phyloP scores from a whole-genome alignment of 2,797 vertebrate species.

The Dipus sagitta region DNA sequence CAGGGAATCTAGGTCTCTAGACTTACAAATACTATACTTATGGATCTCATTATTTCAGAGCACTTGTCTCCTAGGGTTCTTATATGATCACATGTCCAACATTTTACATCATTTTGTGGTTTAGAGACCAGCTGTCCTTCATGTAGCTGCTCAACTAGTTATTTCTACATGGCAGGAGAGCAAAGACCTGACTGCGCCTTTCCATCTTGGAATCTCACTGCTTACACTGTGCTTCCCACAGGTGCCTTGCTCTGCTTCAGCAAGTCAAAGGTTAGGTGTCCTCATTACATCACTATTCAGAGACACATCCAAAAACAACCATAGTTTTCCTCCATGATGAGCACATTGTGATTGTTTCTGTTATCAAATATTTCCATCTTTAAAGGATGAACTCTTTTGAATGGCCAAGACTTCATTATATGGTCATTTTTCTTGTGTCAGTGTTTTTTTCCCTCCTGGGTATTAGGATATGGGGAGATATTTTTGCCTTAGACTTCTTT shows the following conservation, averaged over 20 bases:
- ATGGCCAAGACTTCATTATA: neutral
- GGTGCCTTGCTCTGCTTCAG: conserved; percentile 5
- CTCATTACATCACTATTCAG: conserved; percentile 49
- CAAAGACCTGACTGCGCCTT: conserved; percentile 24
- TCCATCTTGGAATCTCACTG: neutral
- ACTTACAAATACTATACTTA: neutral
- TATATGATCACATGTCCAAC: neutral
- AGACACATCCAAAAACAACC: conserved; percentile 40
- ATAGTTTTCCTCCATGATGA: conserved; percentile 32
- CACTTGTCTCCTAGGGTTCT: neutral
- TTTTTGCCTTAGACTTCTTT: conserved; percentile 36
- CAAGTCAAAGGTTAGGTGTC: conserved; percentile 60
- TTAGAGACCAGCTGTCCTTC: conserved; percentile 50
- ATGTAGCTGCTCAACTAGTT: neutral
- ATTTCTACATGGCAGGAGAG: conserved; percentile 51
- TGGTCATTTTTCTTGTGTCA: conserved; percentile 30
- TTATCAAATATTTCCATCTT: conserved; percentile 54
- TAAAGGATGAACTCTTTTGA: neutral
- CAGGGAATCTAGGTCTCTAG: conserved; percentile 12
- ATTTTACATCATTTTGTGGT: conserved; percentile 15
- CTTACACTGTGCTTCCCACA: conserved; percentile 18
- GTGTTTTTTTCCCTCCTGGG: conserved; percentile 35
- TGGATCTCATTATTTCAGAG: conserved; percentile 44
- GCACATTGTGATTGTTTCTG: conserved; percentile 1
- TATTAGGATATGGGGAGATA: neutral